Percentiles rank a stretch among this genome's conserved stretches.
These are phyloP conservation scores for Anolis sagrei DNA, from an alignment of 2,113 vertebrate genomes.

Conservation along the genomic window DNA sequence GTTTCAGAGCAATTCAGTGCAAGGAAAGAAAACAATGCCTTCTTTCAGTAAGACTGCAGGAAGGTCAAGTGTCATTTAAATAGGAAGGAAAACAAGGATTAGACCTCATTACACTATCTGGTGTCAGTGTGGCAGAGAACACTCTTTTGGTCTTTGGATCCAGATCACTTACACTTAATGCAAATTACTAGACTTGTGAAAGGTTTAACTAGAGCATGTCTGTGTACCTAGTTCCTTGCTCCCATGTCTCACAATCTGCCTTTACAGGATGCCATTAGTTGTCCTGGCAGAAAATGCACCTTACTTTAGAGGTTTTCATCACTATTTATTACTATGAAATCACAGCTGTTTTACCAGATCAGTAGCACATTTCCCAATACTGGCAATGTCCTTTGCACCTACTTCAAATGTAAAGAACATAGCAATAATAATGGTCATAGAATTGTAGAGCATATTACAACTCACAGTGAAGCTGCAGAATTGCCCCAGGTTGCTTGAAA, in stretches of 20 bases:
- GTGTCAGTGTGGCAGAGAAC: background rate
- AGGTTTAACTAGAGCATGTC: too few species aligned
- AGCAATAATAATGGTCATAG: background rate
- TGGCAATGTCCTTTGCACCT: background rate
- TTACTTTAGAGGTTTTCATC: background rate
- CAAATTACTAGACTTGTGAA: background rate
- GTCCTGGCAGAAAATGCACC: background rate
- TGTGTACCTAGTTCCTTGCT: background rate
- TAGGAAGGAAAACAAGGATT: slow-evolving; percentile 11
- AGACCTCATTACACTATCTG: background rate
- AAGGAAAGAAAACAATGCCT: background rate
- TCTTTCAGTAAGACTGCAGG: background rate
- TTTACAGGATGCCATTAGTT: background rate
- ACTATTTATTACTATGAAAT: background rate
- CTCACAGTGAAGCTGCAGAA: background rate
- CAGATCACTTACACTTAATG: background rate
- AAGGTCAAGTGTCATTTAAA: slow-evolving; percentile 21
- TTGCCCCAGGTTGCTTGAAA: background rate
- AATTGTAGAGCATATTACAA: background rate
- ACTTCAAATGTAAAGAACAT: background rate
- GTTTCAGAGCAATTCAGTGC: background rate
- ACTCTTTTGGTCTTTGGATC: background rate
- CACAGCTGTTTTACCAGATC: background rate
- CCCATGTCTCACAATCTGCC: background rate
- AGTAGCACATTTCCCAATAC: background rate